These are phyloP conservation scores for Mactromeris polynyma DNA, from an alignment of 2,888 invertebrate genomes.

Conservation along the genomic window DNA sequence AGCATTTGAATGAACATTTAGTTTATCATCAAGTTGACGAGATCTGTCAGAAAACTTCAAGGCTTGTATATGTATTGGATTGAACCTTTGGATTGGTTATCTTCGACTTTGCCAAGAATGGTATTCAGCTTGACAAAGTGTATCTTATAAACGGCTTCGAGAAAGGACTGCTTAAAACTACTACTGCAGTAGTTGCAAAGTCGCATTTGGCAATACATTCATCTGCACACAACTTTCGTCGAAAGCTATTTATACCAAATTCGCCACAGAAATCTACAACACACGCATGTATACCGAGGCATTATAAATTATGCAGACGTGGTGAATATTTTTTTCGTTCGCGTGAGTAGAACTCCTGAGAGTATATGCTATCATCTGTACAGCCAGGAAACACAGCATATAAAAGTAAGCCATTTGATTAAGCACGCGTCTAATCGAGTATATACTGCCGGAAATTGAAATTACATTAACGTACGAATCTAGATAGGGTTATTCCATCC, in stretches of 20 bases:
- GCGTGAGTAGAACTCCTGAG: not conserved
- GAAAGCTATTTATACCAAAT: not conserved
- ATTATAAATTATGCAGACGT: constrained; percentile 20
- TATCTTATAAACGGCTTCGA: too few species aligned
- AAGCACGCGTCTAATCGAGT: constrained; percentile 22
- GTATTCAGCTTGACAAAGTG: too few species aligned
- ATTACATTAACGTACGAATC: constrained; percentile 19
- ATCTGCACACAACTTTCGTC: not conserved
- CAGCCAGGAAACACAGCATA: not conserved
- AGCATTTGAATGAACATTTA: too few species aligned
- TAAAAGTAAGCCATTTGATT: constrained; percentile 8
- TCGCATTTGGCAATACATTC: not conserved
- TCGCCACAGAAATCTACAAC: not conserved
- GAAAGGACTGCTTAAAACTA: too few species aligned
- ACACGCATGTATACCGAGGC: not conserved
- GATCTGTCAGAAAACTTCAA: too few species aligned
- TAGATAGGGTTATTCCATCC: constrained; percentile 1
- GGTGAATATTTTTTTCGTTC: not conserved
- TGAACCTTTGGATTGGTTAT: too few species aligned
- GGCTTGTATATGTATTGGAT: too few species aligned
- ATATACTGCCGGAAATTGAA: constrained; percentile 18
- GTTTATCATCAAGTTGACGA: too few species aligned
- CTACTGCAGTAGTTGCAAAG: too few species aligned
- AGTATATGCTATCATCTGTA: not conserved
- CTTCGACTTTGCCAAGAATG: too few species aligned